Base-by-base conservation (phyloP, 2,113 vertebrate genomes). In the Chionomys nivalis region DNA sequence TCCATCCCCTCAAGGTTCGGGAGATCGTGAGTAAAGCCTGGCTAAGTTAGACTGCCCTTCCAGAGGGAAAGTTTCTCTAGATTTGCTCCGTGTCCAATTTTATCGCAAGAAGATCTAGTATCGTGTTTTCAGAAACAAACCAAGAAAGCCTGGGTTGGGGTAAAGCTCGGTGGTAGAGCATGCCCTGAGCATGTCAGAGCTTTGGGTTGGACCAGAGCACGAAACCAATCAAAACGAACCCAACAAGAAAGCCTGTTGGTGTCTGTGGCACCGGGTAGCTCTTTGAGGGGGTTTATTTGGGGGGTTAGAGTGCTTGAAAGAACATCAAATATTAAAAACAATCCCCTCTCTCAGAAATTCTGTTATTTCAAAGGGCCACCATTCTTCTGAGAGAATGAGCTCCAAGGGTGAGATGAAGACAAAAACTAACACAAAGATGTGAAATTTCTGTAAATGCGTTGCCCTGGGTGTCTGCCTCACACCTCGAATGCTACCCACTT, bases 81-180 rank as follows among this genome's bases (percentile, higher is more conserved):
- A 52, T 26, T 83, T n/a, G n/a, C 13, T 47, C n/a, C 81, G 47
- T 31, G 52, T 33, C 55, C 76, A 73, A 63, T 75, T 92, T 92
- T 89, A 79, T 70, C 76, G 83, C 86, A 75, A 33, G n/a, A 39
- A 44, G 19, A 52, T 82, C 24, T 91, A 23, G 52, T 73, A 58
- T 42, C 42, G 49, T 44, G 61, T 85, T 93, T 94, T 76, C 49
- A 94, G 65, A 94, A 65, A 73, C 75, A 95, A 94, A n/a, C 42
- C 70, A 66, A 77, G 47, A 47, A 47, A 39, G 47, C 47, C 72
- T 11, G 23, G 47, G 23, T 33, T 33, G 31, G 47, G 72, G 44
- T 75, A 24, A 24, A 61, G 36, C 76, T 94, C 39, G 7, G 7
- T 52, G 52, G 33, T 42, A 70, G 55, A 65, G 17, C 17, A 24